Evolutionary conservation across 2,113 vertebrate genomes (phyloP).

Genomic region (Neogobius melanostomus): DNA sequence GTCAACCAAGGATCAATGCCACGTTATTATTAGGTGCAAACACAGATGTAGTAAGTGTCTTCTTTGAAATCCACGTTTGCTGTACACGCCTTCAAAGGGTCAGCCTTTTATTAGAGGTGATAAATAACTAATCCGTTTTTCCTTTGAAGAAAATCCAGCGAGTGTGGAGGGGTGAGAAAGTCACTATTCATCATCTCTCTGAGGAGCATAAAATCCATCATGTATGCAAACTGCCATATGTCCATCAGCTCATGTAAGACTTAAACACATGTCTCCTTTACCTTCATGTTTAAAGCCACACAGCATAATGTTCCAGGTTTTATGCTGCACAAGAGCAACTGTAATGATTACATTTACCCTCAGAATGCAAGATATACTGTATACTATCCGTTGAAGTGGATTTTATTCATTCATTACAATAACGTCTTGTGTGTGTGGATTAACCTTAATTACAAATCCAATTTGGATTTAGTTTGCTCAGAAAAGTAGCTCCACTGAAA

Average conservation of each 20-base stretch:
- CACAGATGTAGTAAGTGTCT: not conserved
- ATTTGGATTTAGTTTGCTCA: too few species aligned
- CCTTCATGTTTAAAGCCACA: slow-evolving; percentile 2
- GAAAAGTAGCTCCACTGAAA: too few species aligned
- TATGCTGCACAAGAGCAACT: too few species aligned
- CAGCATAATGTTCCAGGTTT: too few species aligned
- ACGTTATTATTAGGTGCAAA: not conserved
- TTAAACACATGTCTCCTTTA: slow-evolving; percentile 22
- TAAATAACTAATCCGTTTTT: slow-evolving; percentile 40
- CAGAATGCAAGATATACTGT: too few species aligned
- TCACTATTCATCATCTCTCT: slow-evolving; percentile 29
- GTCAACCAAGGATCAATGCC: not conserved
- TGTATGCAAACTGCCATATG: slow-evolving; percentile 31
- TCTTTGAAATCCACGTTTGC: not conserved
- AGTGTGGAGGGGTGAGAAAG: slow-evolving; percentile 8
- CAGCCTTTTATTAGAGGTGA: slow-evolving; percentile 30
- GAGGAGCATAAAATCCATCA: slow-evolving; percentile 4
- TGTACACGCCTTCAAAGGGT: not conserved
- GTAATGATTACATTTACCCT: too few species aligned
- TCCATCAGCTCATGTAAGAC: slow-evolving; percentile 23
- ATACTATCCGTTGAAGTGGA: too few species aligned
- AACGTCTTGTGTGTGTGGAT: too few species aligned
- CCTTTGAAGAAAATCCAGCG: slow-evolving; percentile 28
- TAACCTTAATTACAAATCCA: too few species aligned
- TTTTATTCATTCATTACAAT: too few species aligned